Evolutionary conservation across 2,888 invertebrate species (phyloP).

Genomic region (Euzetes globulus): DNA sequence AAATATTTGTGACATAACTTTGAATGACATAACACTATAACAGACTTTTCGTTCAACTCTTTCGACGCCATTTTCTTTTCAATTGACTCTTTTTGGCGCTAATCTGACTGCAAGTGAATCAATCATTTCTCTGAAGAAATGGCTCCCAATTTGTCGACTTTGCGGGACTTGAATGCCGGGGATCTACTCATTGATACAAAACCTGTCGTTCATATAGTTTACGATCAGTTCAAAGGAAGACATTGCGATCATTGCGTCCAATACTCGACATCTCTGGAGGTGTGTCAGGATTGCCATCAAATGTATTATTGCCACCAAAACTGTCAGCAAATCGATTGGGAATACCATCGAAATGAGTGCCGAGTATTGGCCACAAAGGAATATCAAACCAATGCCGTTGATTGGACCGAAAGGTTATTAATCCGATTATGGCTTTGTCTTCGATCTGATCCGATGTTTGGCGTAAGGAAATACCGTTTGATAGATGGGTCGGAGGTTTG

Average conservation of each 20-base stretch:
- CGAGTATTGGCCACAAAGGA: background rate
- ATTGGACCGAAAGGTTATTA: too few species aligned
- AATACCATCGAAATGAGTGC: background rate
- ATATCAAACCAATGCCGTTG: too few species aligned
- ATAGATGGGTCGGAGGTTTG: background rate
- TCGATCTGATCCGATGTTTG: background rate
- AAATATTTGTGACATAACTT: too few species aligned
- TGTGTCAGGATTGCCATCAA: background rate
- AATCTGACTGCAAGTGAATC: too few species aligned
- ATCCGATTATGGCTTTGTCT: background rate
- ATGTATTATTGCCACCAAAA: background rate
- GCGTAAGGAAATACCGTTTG: background rate
- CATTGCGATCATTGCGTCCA: background rate
- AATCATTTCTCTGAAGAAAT: too few species aligned
- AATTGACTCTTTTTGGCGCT: too few species aligned
- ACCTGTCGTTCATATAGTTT: background rate
- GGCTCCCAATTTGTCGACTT: too few species aligned
- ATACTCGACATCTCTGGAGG: background rate
- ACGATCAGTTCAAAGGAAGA: background rate
- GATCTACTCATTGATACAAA: background rate
- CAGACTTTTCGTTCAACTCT: too few species aligned
- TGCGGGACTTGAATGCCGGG: background rate
- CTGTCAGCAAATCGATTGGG: background rate
- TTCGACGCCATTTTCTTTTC: too few species aligned
- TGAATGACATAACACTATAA: too few species aligned